phyloP scores from a whole-genome alignment of 2,888 invertebrate species.

The Hermaeophaga mercurialis region DNA sequence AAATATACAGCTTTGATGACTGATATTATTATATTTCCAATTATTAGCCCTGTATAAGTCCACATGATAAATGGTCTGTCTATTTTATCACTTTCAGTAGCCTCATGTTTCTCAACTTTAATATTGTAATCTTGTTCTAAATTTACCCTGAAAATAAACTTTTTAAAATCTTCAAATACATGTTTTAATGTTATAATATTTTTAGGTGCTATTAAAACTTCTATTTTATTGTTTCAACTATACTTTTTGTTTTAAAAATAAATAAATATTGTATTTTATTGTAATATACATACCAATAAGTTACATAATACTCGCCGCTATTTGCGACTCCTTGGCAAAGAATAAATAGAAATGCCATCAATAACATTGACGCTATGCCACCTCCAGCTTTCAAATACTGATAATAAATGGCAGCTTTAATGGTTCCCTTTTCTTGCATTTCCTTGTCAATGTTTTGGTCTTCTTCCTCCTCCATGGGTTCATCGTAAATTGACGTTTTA shows the following conservation, averaged over 20 bases:
- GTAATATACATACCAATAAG: constrained; percentile 64
- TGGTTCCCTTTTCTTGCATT: constrained; percentile 47
- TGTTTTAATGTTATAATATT: neutral
- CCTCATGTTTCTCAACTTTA: constrained; percentile 32
- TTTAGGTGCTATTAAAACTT: too few relatives aligned
- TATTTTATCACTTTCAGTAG: constrained; percentile 37
- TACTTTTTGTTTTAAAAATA: too few relatives aligned
- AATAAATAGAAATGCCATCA: constrained; percentile 60
- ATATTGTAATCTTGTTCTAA: constrained; percentile 49
- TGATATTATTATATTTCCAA: constrained; percentile 55
- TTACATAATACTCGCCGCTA: constrained; percentile 72
- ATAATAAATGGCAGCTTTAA: constrained; percentile 53
- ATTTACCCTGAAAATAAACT: constrained; percentile 48
- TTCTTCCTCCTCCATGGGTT: constrained; percentile 40
- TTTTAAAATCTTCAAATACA: too few relatives aligned
- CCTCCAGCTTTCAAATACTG: constrained; percentile 63
- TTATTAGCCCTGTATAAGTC: constrained; percentile 58
- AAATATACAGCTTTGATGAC: constrained; percentile 50
- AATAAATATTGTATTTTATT: constrained; percentile 10
- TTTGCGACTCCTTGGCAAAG: constrained; percentile 67
- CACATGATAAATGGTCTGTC: constrained; percentile 54
- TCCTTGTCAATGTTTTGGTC: constrained; percentile 50
- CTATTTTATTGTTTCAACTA: too few relatives aligned
- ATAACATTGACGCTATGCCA: constrained; percentile 55
- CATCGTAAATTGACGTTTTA: constrained; percentile 49